Conservation (phyloP, 1,140 invertebrate genomes). For the Papilio glaucus region DNA sequence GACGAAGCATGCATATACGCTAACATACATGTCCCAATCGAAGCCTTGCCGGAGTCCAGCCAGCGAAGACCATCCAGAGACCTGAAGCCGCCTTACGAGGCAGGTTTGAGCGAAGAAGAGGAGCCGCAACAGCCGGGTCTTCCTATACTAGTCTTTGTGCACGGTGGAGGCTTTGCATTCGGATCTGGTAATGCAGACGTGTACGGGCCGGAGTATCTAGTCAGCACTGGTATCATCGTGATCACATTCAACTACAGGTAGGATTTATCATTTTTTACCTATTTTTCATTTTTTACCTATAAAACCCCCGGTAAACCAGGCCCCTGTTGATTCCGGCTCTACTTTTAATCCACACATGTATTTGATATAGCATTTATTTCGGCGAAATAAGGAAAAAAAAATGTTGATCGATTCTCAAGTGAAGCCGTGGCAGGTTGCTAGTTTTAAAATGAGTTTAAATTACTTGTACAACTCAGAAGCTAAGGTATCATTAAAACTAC, state of each 20-base stretch:
- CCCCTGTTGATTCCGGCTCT: too few relatives aligned
- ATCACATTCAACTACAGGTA: slow-evolving; percentile 88
- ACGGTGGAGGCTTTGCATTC: slow-evolving; percentile 89
- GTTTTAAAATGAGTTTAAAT: too few relatives aligned
- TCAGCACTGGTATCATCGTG: slow-evolving; percentile 86
- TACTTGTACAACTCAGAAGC: too few relatives aligned
- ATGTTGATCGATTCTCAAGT: too few relatives aligned
- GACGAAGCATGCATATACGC: slow-evolving; percentile 69
- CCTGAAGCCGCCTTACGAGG: slow-evolving; percentile 40
- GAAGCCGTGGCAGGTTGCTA: too few relatives aligned
- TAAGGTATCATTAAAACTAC: too few relatives aligned
- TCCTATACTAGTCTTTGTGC: slow-evolving; percentile 87
- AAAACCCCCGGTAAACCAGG: too few relatives aligned
- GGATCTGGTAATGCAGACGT: slow-evolving; percentile 84
- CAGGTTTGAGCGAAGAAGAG: slow-evolving; percentile 24
- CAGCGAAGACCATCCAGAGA: slow-evolving; percentile 15
- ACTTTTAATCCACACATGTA: too few relatives aligned
- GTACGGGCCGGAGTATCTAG: slow-evolving; percentile 86
- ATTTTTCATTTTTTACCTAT: not conserved
- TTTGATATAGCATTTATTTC: too few relatives aligned
- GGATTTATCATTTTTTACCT: not conserved
- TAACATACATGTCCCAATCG: slow-evolving; percentile 64
- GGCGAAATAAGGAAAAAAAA: too few relatives aligned
- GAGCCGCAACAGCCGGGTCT: slow-evolving; percentile 64
- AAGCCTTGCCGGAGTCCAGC: slow-evolving; percentile 46